phyloP scores from a whole-genome alignment of 1,140 invertebrate species.

The Lordiphosa clarofinis region DNA sequence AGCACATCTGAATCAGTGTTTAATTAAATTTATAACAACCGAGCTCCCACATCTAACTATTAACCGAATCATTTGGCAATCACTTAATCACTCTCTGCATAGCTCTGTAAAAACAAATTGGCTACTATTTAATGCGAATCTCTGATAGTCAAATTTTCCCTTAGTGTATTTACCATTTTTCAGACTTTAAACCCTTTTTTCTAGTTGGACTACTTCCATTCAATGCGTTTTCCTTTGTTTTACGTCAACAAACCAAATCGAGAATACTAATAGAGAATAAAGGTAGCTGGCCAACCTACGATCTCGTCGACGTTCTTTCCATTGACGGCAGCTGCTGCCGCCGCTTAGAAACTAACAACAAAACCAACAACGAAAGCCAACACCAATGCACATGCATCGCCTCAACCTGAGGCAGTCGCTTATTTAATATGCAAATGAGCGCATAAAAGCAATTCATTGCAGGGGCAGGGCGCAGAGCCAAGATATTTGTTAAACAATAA shows the following conservation, averaged over 20 bases:
- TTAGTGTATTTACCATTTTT: too few relatives aligned
- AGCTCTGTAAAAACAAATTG: too few relatives aligned
- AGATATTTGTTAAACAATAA: slow-evolving; percentile 72
- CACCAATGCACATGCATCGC: slow-evolving; percentile 30
- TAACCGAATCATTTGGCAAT: too few relatives aligned
- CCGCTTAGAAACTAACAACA: slow-evolving; percentile 61
- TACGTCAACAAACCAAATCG: slow-evolving; percentile 69
- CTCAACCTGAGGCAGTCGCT: slow-evolving; percentile 33
- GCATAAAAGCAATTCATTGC: slow-evolving; percentile 76
- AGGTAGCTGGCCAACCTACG: slow-evolving; percentile 60
- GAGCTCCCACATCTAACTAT: too few relatives aligned
- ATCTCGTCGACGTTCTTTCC: slow-evolving; percentile 46
- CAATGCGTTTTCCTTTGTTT: slow-evolving; percentile 51
- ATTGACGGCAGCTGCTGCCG: slow-evolving; percentile 54
- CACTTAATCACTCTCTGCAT: too few relatives aligned
- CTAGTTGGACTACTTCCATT: slow-evolving; percentile 19
- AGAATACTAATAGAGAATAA: slow-evolving; percentile 47
- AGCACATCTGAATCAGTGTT: too few relatives aligned
- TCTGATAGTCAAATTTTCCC: too few relatives aligned
- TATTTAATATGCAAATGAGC: slow-evolving; percentile 78
- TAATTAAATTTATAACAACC: too few relatives aligned
- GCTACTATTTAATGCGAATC: too few relatives aligned
- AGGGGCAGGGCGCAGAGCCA: slow-evolving; percentile 41
- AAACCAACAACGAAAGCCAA: slow-evolving; percentile 23
- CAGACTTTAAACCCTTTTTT: slow-evolving; percentile 3